Conservation (phyloP, 2,113 vertebrate genomes). For the Silurus meridionalis region DNA sequence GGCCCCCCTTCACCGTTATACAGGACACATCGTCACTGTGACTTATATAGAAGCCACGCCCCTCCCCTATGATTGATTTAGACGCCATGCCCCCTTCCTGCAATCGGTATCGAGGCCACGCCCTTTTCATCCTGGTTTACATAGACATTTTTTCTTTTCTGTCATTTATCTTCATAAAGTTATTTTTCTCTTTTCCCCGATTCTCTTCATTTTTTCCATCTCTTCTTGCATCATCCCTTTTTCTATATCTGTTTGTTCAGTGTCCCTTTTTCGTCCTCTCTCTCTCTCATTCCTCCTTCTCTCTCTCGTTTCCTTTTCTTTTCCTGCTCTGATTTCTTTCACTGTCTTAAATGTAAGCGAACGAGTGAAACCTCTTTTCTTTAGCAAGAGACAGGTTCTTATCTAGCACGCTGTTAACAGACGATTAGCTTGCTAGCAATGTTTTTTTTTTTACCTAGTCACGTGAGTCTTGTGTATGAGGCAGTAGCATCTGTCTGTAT, state of each 20-base stretch:
- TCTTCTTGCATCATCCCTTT: neutral
- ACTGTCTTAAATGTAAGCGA: neutral
- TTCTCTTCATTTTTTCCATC: neutral
- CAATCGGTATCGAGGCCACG: no score
- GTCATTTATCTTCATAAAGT: neutral
- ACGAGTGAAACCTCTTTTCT: neutral
- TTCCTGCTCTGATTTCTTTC: neutral
- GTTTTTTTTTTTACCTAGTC: neutral
- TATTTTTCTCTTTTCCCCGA: no score
- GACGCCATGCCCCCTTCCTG: no score
- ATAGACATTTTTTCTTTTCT: neutral
- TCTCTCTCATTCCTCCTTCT: neutral
- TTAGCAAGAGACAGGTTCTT: neutral
- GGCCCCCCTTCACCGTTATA: neutral
- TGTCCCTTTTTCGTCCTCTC: neutral
- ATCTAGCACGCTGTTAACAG: neutral
- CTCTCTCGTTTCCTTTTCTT: neutral
- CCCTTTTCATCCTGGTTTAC: no score
- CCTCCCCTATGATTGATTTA: no score
- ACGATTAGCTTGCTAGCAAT: neutral
- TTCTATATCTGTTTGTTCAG: neutral
- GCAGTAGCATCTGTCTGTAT: neutral
- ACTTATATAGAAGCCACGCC: no score
- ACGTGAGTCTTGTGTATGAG: neutral
- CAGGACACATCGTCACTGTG: no score